A percentile compares a stretch with the other conserved stretches of the same genome.
Conservation (phyloP, 2,797 vertebrate species). For the Argentina silus region DNA sequence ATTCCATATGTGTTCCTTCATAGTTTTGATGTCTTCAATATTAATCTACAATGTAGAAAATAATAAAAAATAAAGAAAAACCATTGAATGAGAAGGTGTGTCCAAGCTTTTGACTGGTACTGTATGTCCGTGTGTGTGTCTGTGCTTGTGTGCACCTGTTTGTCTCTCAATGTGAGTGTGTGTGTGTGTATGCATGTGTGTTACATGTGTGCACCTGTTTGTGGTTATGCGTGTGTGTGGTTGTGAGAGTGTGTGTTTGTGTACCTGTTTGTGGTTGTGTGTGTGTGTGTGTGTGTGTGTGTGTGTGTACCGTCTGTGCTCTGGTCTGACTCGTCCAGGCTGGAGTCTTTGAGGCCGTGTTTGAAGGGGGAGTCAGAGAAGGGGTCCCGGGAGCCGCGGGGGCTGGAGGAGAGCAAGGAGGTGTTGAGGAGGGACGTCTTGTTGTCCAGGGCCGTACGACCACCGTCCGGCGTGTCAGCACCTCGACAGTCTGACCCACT, state of each 20-base stretch:
- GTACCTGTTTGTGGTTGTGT: neutral
- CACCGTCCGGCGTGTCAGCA: constrained; percentile 80
- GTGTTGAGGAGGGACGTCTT: constrained; percentile 94
- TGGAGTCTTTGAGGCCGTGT: constrained; percentile 89
- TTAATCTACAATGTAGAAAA: too few relatives aligned
- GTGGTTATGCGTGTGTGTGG: neutral
- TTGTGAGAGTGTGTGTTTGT: neutral
- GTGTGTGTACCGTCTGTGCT: constrained; percentile 85
- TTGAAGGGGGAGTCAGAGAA: constrained; percentile 89
- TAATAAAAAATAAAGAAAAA: too few relatives aligned
- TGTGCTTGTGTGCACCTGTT: neutral
- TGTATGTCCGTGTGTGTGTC: neutral
- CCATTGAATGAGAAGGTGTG: too few relatives aligned
- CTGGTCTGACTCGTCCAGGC: constrained; percentile 90
- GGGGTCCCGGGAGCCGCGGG: constrained; percentile 86
- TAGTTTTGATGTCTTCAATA: too few relatives aligned
- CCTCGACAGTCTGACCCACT: constrained; percentile 77
- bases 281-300: neutral
- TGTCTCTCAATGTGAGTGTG: neutral
- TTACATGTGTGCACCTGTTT: too few relatives aligned
- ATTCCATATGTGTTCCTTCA: too few relatives aligned
- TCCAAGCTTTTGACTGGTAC: too few relatives aligned
- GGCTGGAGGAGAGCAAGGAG: constrained; percentile 87
- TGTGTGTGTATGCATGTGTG: too few relatives aligned
- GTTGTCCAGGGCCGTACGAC: constrained; percentile 90